A percentile compares a stretch with the other conserved stretches of the same genome.
Conservation (phyloP, 2,113 vertebrate species). For the Myiozetetes cayanensis region DNA sequence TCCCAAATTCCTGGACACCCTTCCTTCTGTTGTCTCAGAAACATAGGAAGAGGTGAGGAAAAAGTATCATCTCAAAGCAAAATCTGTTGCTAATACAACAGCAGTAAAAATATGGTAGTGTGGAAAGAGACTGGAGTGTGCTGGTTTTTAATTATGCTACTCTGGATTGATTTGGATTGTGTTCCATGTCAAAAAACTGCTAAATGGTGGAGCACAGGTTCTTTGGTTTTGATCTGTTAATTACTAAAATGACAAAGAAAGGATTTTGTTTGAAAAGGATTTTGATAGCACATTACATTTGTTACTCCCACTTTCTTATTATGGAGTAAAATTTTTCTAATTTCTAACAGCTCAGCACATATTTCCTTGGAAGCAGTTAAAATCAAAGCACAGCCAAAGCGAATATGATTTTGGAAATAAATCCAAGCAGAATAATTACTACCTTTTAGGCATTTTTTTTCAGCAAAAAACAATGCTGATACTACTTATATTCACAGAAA, state of each 20-base stretch:
- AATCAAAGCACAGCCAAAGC: not conserved
- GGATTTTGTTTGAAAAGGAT: not conserved
- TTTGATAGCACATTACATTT: not conserved
- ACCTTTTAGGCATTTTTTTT: not conserved
- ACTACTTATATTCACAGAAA: not conserved
- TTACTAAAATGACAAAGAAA: not conserved
- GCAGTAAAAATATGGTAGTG: not conserved
- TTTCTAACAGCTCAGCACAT: not conserved
- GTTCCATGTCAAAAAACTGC: not conserved
- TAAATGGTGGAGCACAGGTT: not conserved
- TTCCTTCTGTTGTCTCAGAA: not conserved
- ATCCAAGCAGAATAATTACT: not conserved
- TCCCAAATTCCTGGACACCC: not conserved
- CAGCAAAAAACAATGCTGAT: not conserved
- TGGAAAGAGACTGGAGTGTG: not conserved
- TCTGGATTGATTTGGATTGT: not conserved
- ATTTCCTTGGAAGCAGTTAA: not conserved
- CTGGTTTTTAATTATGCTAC: not conserved
- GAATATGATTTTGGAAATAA: constrained; percentile 3
- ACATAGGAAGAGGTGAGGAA: not conserved
- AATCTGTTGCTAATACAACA: not conserved
- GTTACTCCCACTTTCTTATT: not conserved
- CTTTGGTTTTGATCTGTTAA: not conserved
- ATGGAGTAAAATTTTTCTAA: not conserved
- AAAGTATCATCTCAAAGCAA: not conserved